Base-by-base conservation (phyloP, 2,113 vertebrate species). In the Trogon melanurus region DNA sequence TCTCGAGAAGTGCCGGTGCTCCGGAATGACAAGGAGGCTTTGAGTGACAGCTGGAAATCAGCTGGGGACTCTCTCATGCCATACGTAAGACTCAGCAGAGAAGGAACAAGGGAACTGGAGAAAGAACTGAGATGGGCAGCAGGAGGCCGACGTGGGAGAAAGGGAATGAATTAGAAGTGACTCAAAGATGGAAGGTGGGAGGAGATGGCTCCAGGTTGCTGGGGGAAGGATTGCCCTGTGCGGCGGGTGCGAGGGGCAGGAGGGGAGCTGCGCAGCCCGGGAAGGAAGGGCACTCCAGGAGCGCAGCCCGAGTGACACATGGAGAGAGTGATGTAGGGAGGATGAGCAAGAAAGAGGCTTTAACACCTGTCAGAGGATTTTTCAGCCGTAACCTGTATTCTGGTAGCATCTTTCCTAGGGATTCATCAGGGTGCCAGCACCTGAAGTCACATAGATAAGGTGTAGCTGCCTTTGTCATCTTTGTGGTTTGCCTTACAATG, bases 301-400 rank as follows among this genome's bases (percentile, higher is more conserved):
- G 44, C 13, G 0, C 36, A 32, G 29, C 60, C 1, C 0, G 21
- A 23, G 30, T 62, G 74, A 41, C 20, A 12, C 0, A 0, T 30
- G 9, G 53, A 34, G 83, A 57, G 30, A 25, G 34, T 4, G 21
- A 26, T 41, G n/a, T 14, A 16, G 19, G 45, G 29, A 66, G 18
- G 29, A 45, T 5, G 44, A 53, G 41, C 44, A 50, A 56, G 41
- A 65, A 82, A 56, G 64, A 86, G 51, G 25, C 51, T 89, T 66
- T 53, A 25, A 65, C 9, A 20, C 34, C 71, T 67, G 13, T 60
- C 3, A 6, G 36, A 36, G 45, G 64, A 16, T 70, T 94, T 89
- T 79, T 47, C 57, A 74, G 53, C 73, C 38, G 9, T 47, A 38
- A 19, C 45, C 29, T 57, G 3, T 53, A 16, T 62, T 61, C 61